Percentiles rank a stretch among this genome's conserved stretches.
phyloP scores from a whole-genome alignment of 1,140 invertebrate species.

The Lepeophtheirus salmonis region DNA sequence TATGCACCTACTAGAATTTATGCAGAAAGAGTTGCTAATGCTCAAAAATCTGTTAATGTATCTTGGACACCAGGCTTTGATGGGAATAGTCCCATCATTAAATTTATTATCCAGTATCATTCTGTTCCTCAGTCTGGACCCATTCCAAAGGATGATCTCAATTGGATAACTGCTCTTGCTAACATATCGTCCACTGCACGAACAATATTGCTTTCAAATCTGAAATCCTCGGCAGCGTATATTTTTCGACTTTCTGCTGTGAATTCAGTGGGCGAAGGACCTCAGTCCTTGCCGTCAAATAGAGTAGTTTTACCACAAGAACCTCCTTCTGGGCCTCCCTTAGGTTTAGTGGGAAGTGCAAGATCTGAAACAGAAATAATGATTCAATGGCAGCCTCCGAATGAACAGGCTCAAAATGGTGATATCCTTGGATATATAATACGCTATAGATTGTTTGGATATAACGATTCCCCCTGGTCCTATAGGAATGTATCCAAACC shows the following conservation, averaged over 20 bases:
- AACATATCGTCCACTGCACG: constrained; percentile 24
- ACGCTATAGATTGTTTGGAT: constrained; percentile 70
- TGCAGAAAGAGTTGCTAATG: constrained; percentile 37
- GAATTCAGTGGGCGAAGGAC: constrained; percentile 84
- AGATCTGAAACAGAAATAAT: constrained; percentile 84
- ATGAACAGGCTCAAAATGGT: constrained; percentile 81
- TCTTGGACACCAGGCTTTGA: constrained; percentile 88
- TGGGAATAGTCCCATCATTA: constrained; percentile 82
- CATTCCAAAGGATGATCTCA: constrained; percentile 8
- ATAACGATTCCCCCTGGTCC: constrained; percentile 67
- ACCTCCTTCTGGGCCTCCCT: constrained; percentile 68
- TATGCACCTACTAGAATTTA: constrained; percentile 68
- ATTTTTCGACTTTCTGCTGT: constrained; percentile 87
- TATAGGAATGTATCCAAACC: constrained; percentile 68
- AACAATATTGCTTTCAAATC: constrained; percentile 56
- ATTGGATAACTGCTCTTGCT: constrained; percentile 5
- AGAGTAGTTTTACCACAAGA: constrained; percentile 75
- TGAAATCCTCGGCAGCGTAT: constrained; percentile 83
- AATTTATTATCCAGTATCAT: constrained; percentile 77
- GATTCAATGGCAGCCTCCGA: constrained; percentile 86
- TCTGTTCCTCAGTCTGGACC: constrained; percentile 38
- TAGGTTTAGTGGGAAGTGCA: constrained; percentile 73
- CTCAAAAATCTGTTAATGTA: constrained; percentile 49
- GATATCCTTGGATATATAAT: constrained; percentile 81
- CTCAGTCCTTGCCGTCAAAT: constrained; percentile 64